Evolutionary conservation across 2,888 invertebrate species (phyloP), one percentile per base, ranked within the genome.

Genomic region (Saturnia japonica): DNA sequence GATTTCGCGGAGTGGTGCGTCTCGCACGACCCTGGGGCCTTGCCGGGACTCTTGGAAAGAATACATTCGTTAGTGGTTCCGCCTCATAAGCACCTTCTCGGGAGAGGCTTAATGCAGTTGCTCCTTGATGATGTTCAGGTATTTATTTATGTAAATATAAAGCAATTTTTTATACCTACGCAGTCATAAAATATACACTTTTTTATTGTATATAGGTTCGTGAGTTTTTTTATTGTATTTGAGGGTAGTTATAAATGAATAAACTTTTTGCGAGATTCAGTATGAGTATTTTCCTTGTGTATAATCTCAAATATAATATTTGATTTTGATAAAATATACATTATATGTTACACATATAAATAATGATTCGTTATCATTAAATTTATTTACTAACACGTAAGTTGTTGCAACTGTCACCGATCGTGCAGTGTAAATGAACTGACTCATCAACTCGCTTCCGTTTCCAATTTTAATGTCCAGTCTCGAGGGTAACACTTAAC

Each of bases 1-100:
- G 95, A 96, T 80, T 97, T 97, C 82, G 96, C 97, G 0, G 93
- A 92, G 75, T 95, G 95, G 89, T 96, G 96, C 62, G 96, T 97
- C 2, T 96, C 96, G 0, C 96, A 96, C 77, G 95, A 95, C 78
- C 89, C 95, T 0, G 91, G 95, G 66, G 96, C 96, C 3, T 90
- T 97, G 70, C 95, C 95, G 45, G 95, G 95, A 73, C 82, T 96
- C 40, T 85, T 97, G 78, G 96, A 96, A 81, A 92, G 95, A 12
- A 94, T 97, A 54, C 96, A 97, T 84, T 88, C 95, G 8, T 91
- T 96, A 34, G 89, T 96, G 4, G 95, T 94, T 45, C 95, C 96
- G 0, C 88, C 90, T 4, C 89, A 92, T 70, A 81, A 84, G 9
- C 85, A 88, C 45, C 78, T 94, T 28, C 83, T 94, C 16, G 94